phyloP scores from a whole-genome alignment of 2,797 vertebrate genomes.

The Argyrosomus regius region DNA sequence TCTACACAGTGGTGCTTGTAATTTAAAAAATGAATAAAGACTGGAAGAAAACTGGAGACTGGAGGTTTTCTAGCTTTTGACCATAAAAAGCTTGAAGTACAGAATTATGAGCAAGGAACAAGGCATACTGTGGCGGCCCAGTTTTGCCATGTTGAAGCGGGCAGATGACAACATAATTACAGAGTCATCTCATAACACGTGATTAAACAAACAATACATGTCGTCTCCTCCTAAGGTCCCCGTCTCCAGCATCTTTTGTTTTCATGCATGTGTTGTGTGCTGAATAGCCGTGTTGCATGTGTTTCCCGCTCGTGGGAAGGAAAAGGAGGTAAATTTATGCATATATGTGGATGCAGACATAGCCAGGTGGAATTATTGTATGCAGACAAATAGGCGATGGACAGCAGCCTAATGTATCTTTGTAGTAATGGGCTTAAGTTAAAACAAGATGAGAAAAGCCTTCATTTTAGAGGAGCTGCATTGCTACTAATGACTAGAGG shows the following conservation, averaged over 20 bases:
- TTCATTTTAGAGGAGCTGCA: constrained; percentile 73
- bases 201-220: constrained; percentile 85
- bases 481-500: constrained; percentile 83
- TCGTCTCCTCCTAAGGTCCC: constrained; percentile 74
- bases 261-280: constrained; percentile 55
- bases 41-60: not conserved
- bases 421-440: constrained; percentile 79
- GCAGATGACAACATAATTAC: constrained; percentile 85
- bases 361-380: constrained; percentile 51
- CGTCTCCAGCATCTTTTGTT: constrained; percentile 68
- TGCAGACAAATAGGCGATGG: constrained; percentile 70
- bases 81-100: constrained; percentile 72
- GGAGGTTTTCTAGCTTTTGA: constrained; percentile 53
- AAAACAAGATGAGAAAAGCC: constrained; percentile 81
- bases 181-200: constrained; percentile 79
- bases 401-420: constrained; percentile 77
- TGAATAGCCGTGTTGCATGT: constrained; percentile 50
- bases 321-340: constrained; percentile 28
- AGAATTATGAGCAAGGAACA: constrained; percentile 69
- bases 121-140: constrained; percentile 63
- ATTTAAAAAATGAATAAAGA: constrained; percentile 29
- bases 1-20: constrained; percentile 41
- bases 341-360: constrained; percentile 33
- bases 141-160: constrained; percentile 63
- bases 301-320: constrained; percentile 31